Base-by-base conservation (phyloP, 2,888 invertebrate genomes). In the Stenurella melanura region DNA sequence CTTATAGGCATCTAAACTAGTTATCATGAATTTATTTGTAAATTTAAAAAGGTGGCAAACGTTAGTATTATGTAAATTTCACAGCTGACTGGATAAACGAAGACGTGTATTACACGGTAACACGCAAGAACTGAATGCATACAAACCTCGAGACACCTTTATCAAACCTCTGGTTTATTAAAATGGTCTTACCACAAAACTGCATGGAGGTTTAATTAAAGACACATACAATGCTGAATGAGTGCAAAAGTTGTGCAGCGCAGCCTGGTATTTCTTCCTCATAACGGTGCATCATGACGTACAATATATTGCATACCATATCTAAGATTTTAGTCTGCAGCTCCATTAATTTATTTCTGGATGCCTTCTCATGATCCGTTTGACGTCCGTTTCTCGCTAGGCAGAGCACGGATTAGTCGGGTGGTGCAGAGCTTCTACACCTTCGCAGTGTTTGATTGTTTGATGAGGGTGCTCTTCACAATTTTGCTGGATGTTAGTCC, bases 21-120 rank as follows among this genome's bases (percentile, higher is more conserved):
- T 67, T 54, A 50, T n/a, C 67, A 50, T n/a, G 18, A n/a, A 50
- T 54, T 67, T 50, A n/a, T 67, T 67, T 50, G 67, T 42, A 19
- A 19, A 64, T 21, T 42, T n/a, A 50, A 42, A 66, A 54, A 54
- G 21, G 50, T 19, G 67, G 15, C 54, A 26, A 30, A 54, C 38
- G 64, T 15, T 42, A 21, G 64, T 68, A 64, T 73, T 76, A 76
- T 73, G 76, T 73, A 76, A 76, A 76, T 76, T 76, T 76, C 69
- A 73, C 76, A 76, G 76, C 73, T 76, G 76, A 73, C 73, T 76
- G 76, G 73, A 60, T 56, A 58, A 73, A 68, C 34, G 69, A 76
- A 56, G 42, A 61, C 74, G 57, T 38, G 69, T 69, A 75, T 75
- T 66, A 60, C 26, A 50, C 42, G 67, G 54, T n/a, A 54, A 75